phyloP scores from a whole-genome alignment of 2,113 vertebrate genomes.

The Himantopus leucocephalus region DNA sequence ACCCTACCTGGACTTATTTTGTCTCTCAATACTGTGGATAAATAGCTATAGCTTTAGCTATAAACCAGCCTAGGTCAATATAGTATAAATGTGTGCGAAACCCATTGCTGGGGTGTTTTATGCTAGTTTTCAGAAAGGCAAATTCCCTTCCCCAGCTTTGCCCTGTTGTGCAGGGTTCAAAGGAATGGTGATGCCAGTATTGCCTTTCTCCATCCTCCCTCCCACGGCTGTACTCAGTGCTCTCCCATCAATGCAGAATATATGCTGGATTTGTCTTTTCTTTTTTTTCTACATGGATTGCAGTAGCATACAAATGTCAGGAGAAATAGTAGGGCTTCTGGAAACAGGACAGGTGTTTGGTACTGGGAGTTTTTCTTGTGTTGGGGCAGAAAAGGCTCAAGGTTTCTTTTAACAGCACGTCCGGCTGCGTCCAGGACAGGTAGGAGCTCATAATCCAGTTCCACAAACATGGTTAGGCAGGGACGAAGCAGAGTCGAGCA shows the following conservation, averaged over 20 bases:
- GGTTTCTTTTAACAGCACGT: background rate
- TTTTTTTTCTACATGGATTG: background rate
- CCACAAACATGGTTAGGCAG: background rate
- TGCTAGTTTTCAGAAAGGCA: background rate
- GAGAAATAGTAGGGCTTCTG: background rate
- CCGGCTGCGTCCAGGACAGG: background rate
- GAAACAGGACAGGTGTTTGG: background rate
- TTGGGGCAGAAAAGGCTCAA: background rate
- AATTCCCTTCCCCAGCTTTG: background rate
- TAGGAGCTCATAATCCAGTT: background rate
- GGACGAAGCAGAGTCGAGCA: background rate
- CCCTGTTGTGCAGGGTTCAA: background rate
- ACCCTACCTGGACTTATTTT: background rate
- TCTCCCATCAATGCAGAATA: too few species aligned
- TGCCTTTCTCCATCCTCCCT: background rate
- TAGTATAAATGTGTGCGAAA: background rate
- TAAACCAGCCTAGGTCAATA: background rate
- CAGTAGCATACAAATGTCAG: background rate
- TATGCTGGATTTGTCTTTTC: background rate
- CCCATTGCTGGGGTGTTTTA: background rate
- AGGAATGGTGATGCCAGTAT: accelerated
- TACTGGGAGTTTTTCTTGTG: background rate
- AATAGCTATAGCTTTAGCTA: background rate
- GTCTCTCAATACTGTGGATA: background rate
- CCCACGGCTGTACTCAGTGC: background rate